These are phyloP conservation scores for Ctenopoma multispine DNA, from an alignment of 2,797 vertebrate species.

Conservation along the genomic window DNA sequence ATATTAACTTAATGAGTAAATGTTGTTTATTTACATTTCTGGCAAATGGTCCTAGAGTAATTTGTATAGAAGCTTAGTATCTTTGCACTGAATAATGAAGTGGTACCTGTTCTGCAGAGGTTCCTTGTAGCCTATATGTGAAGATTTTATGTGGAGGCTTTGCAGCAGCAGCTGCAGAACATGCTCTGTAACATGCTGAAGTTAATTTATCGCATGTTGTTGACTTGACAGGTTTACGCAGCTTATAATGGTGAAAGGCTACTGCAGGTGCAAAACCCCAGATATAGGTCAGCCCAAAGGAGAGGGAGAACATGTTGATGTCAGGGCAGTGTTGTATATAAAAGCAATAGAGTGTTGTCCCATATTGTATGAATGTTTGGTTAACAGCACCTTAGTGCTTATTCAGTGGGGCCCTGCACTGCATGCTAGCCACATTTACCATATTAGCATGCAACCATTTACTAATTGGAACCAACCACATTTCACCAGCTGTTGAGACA, in stretches of 20 bases:
- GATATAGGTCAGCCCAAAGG: constrained; percentile 40
- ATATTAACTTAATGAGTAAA: neutral
- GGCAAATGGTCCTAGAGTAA: neutral
- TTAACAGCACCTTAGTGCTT: no score
- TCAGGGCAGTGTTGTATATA: neutral
- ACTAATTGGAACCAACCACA: no score
- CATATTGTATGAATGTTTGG: no score
- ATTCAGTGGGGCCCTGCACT: no score
- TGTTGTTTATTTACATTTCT: neutral
- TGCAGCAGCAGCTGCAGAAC: constrained; percentile 51
- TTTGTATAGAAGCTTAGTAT: neutral
- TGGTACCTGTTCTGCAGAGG: neutral
- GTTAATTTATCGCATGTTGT: constrained; percentile 42
- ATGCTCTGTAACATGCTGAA: neutral
- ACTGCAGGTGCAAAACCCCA: constrained; percentile 47
- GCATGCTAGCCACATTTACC: no score
- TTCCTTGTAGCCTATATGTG: neutral
- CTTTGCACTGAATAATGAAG: neutral
- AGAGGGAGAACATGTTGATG: neutral
- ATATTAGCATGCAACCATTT: no score
- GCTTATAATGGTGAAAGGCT: constrained; percentile 5
- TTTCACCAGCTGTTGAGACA: no score
- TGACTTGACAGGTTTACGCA: constrained; percentile 46
- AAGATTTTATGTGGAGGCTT: neutral
- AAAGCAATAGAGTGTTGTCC: constrained; percentile 1